Conservation (phyloP, 1,140 invertebrate species). For the Calliopsis andreniformis region DNA sequence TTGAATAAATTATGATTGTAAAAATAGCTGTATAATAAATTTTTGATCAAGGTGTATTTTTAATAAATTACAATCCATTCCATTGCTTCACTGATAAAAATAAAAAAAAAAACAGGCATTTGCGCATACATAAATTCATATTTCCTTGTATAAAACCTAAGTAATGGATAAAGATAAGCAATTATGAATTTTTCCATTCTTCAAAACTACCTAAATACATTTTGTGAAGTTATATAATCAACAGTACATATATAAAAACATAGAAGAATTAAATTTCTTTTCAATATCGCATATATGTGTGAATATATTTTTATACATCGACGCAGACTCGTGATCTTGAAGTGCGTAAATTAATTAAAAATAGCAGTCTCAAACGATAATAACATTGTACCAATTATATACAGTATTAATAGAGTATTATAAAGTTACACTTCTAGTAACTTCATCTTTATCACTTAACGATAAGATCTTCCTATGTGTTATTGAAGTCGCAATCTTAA, state of each 20-base stretch:
- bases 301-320: too few relatives aligned
- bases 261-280: neutral
- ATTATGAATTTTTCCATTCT: neutral
- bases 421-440: slow-evolving; percentile 23
- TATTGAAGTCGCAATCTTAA: neutral
- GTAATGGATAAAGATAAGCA: too few relatives aligned
- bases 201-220: too few relatives aligned
- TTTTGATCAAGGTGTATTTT: slow-evolving; percentile 29
- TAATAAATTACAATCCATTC: neutral
- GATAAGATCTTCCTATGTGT: neutral
- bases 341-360: too few relatives aligned
- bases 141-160: too few relatives aligned
- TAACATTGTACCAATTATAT: too few relatives aligned
- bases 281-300: neutral
- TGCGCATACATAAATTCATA: neutral
- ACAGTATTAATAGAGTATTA: neutral
- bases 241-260: neutral
- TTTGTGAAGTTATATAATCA: neutral
- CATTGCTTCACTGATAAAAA: neutral
- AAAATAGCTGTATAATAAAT: slow-evolving; percentile 37
- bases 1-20: slow-evolving; percentile 39
- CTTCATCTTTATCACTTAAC: neutral
- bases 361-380: too few relatives aligned
- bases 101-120: neutral
- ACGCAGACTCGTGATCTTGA: too few relatives aligned